Evolutionary conservation across 2,888 invertebrate genomes (phyloP).

Genomic region (Empis livida): DNA sequence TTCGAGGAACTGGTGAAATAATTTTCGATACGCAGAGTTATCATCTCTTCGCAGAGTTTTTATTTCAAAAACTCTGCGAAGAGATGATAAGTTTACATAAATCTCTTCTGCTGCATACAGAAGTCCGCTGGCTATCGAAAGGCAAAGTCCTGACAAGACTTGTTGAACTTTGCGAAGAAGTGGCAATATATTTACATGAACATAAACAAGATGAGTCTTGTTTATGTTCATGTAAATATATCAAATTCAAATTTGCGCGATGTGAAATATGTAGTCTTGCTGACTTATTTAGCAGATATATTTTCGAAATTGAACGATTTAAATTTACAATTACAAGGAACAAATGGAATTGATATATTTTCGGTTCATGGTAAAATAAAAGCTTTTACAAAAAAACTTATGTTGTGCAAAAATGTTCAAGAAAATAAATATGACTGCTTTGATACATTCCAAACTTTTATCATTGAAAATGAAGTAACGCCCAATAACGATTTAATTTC

Average conservation of each 20-base stretch:
- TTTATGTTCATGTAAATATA: too few relatives aligned
- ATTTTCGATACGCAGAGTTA: neutral
- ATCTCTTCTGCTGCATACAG: neutral
- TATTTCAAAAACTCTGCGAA: neutral
- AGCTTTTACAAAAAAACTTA: neutral
- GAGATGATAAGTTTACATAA: neutral
- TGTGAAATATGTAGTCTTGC: neutral
- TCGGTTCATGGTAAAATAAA: too few relatives aligned
- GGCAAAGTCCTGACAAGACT: neutral
- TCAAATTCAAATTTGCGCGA: neutral
- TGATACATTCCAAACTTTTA: neutral
- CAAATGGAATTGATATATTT: too few relatives aligned
- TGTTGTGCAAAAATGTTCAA: neutral
- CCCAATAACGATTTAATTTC: neutral
- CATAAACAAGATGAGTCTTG: neutral
- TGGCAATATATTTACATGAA: neutral
- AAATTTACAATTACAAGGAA: too few relatives aligned
- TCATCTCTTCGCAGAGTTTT: too few relatives aligned
- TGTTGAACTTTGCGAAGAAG: neutral
- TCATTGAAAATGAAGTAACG: neutral
- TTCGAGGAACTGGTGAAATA: neutral
- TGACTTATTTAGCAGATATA: neutral
- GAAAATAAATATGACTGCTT: neutral
- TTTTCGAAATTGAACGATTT: too few relatives aligned
- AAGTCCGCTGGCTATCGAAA: neutral